Evolutionary conservation across 2,113 vertebrate genomes (phyloP), one percentile per base, ranked within the genome.

Genomic region (Poeciliopsis prolifica): DNA sequence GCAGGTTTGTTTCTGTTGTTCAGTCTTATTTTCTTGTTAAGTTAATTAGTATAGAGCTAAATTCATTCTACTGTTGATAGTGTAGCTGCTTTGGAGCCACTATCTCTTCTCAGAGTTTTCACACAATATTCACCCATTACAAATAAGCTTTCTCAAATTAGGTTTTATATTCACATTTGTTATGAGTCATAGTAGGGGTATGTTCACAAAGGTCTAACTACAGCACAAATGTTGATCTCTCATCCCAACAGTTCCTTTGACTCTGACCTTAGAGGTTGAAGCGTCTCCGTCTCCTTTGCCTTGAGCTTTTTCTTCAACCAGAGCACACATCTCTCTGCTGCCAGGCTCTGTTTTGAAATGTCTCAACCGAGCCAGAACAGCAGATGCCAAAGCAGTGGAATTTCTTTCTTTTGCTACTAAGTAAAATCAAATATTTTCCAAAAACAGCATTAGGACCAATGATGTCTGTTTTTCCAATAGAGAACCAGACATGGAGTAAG

Each of bases 311-410:
- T 24, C 4, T 85, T 86, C 81, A 74, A 81, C 70, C 44, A 10
- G 75, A 83, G 77, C 82, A 68, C 66, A 71, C 73, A 81, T 84
- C 75, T 79, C 66, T 63, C 70, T 12, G 70, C 75, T 86, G 85
- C 83, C 85, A 87, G 86, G 62, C 80, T 74, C 74, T 75, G 66
- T 72, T 62, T 86, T 67, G 80, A 78, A 79, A 60, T 68, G 64
- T 80, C 86, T 86, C 73, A 86, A 73, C 76, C 68, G 29, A 80
- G 78, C 79, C 86, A 87, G 87, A 88, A 88, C 75, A 87, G 44
- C 86, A 86, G 81, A 86, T 89, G 83, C 75, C 65, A 58, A 84
- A 81, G 87, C 82, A 81, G 61, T 10, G 7, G 51, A 22, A 58
- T 24, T n/a, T 58, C 62, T 79, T 81, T 44, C 44, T 67, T 73